Evolutionary conservation across 2,797 vertebrate genomes (phyloP).

Genomic region (Pachyuromys duprasi): DNA sequence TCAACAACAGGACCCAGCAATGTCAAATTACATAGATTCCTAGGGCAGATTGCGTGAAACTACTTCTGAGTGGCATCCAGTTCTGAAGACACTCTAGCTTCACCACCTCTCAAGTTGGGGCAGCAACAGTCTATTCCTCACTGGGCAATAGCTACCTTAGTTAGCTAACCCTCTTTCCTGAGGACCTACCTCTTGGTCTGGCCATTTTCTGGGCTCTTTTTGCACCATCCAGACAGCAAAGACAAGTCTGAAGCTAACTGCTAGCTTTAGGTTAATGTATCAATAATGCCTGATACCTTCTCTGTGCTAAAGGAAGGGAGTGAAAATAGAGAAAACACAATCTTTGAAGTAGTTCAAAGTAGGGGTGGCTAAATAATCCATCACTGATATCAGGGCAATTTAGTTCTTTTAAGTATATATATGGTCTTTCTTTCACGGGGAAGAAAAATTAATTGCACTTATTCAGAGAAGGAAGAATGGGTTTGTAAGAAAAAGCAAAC

Average conservation of each 20-base stretch:
- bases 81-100: not conserved
- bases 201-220: not conserved
- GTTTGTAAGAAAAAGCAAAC: not conserved
- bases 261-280: not conserved
- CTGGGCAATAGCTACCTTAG: not conserved
- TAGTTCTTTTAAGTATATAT: not conserved
- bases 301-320: not conserved
- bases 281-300: not conserved
- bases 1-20: not conserved
- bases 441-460: not conserved
- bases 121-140: not conserved
- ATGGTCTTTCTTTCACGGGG: not conserved
- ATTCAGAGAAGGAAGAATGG: not conserved
- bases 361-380: not conserved
- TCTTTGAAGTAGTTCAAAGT: accelerated
- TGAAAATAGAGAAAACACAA: not conserved
- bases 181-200: not conserved
- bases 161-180: not conserved
- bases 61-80: accelerated
- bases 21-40: not conserved
- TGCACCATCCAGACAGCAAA: not conserved
- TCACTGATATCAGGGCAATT: not conserved
- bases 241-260: not conserved
- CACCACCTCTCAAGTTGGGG: not conserved
- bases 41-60: not conserved